Conservation (phyloP, 2,113 vertebrate species). For the Rostratula benghalensis region DNA sequence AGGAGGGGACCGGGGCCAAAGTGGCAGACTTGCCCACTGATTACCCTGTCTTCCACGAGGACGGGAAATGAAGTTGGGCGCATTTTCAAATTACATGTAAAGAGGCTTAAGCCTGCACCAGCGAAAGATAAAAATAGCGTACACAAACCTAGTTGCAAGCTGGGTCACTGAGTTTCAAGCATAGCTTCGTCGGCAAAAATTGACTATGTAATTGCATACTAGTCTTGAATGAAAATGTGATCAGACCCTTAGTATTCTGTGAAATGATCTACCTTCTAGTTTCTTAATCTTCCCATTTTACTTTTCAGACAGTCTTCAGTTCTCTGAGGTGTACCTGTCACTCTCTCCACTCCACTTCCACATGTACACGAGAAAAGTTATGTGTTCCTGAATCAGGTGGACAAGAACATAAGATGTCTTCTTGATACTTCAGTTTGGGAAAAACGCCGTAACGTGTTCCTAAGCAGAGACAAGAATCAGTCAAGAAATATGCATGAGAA, state of each 20-base stretch:
- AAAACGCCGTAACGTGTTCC: background rate
- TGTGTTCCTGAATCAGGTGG: background rate
- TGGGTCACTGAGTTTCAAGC: background rate
- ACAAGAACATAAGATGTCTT: background rate
- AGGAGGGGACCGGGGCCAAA: background rate
- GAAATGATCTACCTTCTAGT: background rate
- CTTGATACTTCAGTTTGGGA: background rate
- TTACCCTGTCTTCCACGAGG: background rate
- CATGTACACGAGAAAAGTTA: fast-evolving
- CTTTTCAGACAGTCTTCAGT: background rate
- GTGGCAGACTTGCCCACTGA: conserved; percentile 32
- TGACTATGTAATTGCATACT: background rate
- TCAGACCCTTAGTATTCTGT: background rate
- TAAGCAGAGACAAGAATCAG: fast-evolving
- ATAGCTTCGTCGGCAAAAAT: background rate
- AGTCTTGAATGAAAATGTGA: background rate
- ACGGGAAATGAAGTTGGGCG: background rate
- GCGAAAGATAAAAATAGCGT: background rate
- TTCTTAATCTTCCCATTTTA: background rate
- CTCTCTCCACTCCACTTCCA: background rate
- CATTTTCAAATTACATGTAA: background rate
- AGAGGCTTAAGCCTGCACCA: background rate
- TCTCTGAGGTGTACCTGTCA: background rate
- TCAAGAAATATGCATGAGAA: background rate
- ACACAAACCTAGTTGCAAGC: background rate